These are phyloP conservation scores for Scartelaos histophorus DNA, from an alignment of 2,113 vertebrate species.

Conservation along the genomic window DNA sequence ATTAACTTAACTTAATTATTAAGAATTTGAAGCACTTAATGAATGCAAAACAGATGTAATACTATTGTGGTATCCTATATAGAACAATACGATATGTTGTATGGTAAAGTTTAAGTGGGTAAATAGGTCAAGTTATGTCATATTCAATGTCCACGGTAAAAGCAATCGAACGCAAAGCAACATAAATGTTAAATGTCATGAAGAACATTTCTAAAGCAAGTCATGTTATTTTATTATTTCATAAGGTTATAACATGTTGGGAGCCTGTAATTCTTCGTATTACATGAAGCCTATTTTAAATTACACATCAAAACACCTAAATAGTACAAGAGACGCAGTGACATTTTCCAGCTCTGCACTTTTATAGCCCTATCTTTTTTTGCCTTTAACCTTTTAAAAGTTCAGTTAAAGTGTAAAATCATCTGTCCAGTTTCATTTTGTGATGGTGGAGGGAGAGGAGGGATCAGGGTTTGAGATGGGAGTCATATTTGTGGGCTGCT, in stretches of 20 bases:
- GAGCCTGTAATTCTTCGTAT: not conserved
- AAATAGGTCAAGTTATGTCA: not conserved
- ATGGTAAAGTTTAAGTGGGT: not conserved
- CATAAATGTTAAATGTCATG: not conserved
- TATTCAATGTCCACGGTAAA: no score
- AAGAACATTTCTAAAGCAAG: not conserved
- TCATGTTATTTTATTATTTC: not conserved
- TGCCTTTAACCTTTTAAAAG: not conserved
- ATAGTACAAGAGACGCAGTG: not conserved
- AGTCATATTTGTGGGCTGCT: constrained; percentile 16
- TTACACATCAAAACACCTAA: not conserved
- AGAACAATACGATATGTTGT: no score
- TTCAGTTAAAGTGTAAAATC: not conserved
- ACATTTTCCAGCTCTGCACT: not conserved
- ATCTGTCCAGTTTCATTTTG: constrained; percentile 10
- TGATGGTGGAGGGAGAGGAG: not conserved
- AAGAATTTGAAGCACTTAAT: no score
- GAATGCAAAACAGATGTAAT: no score
- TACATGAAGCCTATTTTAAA: not conserved
- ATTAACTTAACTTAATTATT: no score
- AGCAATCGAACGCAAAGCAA: not conserved
- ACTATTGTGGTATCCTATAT: no score
- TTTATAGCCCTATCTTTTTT: not conserved
- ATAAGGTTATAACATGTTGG: not conserved
- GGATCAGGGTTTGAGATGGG: constrained; percentile 29